Conservation (phyloP, 2,797 vertebrate genomes). For the Premnoplex brunnescens region DNA sequence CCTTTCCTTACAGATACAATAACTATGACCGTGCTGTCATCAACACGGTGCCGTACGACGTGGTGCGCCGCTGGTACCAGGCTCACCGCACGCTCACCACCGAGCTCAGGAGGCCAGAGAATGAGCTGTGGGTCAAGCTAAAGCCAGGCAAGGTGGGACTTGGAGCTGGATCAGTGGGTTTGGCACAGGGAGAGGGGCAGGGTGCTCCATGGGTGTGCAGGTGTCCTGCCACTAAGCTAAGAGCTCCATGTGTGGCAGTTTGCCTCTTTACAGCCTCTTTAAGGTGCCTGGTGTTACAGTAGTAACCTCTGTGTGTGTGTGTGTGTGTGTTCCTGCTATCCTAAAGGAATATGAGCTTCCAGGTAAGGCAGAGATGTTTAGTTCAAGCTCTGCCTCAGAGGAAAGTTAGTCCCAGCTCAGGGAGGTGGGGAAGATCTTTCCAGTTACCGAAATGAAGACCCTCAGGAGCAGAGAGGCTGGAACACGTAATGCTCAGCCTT, state of each 20-base stretch:
- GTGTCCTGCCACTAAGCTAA: not conserved
- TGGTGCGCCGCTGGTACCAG: constrained; percentile 86
- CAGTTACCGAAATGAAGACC: not conserved
- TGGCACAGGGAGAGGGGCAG: not conserved
- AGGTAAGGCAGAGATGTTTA: not conserved
- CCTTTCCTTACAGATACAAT: constrained; percentile 84
- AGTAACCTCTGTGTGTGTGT: not conserved
- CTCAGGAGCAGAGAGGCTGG: not conserved
- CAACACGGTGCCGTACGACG: constrained; percentile 84
- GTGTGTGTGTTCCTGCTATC: not conserved
- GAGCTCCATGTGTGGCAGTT: not conserved
- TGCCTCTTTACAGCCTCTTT: not conserved
- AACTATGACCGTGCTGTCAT: constrained; percentile 92
- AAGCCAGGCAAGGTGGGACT: constrained; percentile 88
- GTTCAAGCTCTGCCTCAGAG: not conserved
- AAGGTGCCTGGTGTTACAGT: not conserved
- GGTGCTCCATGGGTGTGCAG: fast-evolving
- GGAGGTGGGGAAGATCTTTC: not conserved
- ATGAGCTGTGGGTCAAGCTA: constrained; percentile 94
- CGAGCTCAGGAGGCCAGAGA: constrained; percentile 86
- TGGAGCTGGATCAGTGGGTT: not conserved
- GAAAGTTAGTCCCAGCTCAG: not conserved
- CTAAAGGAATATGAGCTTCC: not conserved
- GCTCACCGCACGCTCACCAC: constrained; percentile 86
- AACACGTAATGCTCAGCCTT: not conserved